Base-by-base conservation (phyloP, 1,140 invertebrate genomes). In the Episyrphus balteatus region DNA sequence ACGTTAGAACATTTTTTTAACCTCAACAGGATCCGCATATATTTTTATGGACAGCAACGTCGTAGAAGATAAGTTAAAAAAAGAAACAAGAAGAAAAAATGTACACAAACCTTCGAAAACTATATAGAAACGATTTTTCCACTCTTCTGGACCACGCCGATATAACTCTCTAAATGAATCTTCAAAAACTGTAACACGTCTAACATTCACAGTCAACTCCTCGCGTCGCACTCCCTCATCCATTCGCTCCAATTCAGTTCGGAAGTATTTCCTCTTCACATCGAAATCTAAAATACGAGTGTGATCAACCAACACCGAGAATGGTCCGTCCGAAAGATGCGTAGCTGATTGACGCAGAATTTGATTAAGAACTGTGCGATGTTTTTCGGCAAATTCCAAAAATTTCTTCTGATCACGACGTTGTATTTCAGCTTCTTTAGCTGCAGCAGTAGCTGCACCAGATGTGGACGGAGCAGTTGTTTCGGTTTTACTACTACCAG, bases 51-150 rank as follows among this genome's bases (percentile, higher is more conserved):
- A n/a, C n/a, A n/a, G 9, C 33, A n/a, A 34, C 9, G n/a, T 34
- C 9, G 33, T 34, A 34, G n/a, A 10, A n/a, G 33, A 34, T 34
- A 34, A n/a, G 33, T 34, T 34, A 34, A 9, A 34, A 14, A 37
- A 14, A 10, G 3, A 37, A 37, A 37, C 36, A 37, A 37, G 3
- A 37, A 37, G 3, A 14, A 14, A 17, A 37, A 18, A 40, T 40
- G 12, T 15, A 17, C 8, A 39, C 18, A 56, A 71, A 85, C 86
- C 88, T 79, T 95, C 90, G 71, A 95, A 95, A 0, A 93, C 88
- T 58, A 95, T 93, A 65, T 93, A 95, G 66, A 95, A 93, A 40
- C 90, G 70, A 69, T 92, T 91, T 62, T 93, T 93, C 91, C 91
- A 95, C 66, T 95, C 92, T 56, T 92, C 87, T 9, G 87, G 77